Conservation (phyloP, 2,888 invertebrate species). For the Dolichomitus sp. region DNA sequence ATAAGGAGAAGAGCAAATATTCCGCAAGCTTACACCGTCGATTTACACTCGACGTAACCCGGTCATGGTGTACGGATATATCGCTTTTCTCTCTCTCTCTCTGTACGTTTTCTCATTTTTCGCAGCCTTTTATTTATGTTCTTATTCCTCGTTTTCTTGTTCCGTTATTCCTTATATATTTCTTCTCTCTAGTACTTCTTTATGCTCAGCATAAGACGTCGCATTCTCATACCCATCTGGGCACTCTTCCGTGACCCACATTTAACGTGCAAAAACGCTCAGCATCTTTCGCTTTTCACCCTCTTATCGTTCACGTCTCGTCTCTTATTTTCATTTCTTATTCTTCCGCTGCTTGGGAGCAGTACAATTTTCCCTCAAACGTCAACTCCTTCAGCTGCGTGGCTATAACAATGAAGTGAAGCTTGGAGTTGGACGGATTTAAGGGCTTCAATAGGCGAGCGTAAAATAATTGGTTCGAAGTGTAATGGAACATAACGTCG, state of each 20-base stretch:
- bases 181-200: background rate
- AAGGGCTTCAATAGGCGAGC: background rate
- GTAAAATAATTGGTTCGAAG: background rate
- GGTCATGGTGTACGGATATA: constrained; percentile 46
- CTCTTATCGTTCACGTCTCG: constrained; percentile 26
- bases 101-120: background rate
- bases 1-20: constrained; percentile 56
- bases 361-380: constrained; percentile 19
- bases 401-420: constrained; percentile 6
- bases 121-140: background rate
- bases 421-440: constrained; percentile 10
- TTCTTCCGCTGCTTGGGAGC: background rate
- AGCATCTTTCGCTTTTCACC: constrained; percentile 21
- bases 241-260: constrained; percentile 47
- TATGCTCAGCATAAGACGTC: background rate
- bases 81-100: constrained; percentile 1
- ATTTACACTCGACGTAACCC: constrained; percentile 53
- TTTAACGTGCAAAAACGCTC: constrained; percentile 7
- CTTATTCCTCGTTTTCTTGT: constrained; percentile 1
- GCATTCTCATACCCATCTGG: constrained; percentile 14
- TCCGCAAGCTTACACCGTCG: constrained; percentile 37
- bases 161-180: background rate
- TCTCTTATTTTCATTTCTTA: constrained; percentile 5
- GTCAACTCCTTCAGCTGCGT: background rate
- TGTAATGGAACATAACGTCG: background rate